Percentiles rank a stretch among this genome's conserved stretches.
Conservation (phyloP, 2,888 invertebrate genomes). For the Pristionchus arcanus region DNA sequence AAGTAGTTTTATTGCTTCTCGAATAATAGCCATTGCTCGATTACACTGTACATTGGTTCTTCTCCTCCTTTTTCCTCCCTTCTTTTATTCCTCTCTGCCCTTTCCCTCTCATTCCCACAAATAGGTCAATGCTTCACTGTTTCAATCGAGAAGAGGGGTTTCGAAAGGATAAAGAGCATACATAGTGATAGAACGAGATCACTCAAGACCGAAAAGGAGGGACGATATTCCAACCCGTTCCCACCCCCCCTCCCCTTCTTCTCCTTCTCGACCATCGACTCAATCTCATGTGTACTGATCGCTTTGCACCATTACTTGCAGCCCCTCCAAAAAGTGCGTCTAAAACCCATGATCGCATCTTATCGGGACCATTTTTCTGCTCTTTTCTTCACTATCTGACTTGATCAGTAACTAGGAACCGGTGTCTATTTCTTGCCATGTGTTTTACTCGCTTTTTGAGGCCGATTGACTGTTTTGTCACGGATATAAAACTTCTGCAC, state of each 20-base stretch:
- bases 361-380: background rate
- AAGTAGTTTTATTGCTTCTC: background rate
- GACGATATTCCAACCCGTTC: constrained; percentile 9
- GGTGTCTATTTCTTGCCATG: background rate
- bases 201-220: background rate
- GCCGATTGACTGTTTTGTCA: background rate
- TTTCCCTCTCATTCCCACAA: constrained; percentile 5
- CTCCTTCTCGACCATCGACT: constrained; percentile 5
- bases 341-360: background rate
- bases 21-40: background rate
- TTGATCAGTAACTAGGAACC: background rate
- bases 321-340: background rate
- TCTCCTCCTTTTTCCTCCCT: background rate
- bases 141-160: constrained; percentile 6
- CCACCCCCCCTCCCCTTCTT: background rate
- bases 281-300: background rate
- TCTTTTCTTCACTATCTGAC: background rate
- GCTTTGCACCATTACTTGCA: background rate
- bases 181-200: background rate
- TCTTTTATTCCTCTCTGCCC: background rate
- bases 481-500: background rate
- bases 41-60: background rate
- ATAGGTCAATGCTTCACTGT: constrained; percentile 43
- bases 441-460: background rate
- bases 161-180: background rate